phyloP scores from a whole-genome alignment of 1,140 invertebrate genomes.

The Danaus plexippus region DNA sequence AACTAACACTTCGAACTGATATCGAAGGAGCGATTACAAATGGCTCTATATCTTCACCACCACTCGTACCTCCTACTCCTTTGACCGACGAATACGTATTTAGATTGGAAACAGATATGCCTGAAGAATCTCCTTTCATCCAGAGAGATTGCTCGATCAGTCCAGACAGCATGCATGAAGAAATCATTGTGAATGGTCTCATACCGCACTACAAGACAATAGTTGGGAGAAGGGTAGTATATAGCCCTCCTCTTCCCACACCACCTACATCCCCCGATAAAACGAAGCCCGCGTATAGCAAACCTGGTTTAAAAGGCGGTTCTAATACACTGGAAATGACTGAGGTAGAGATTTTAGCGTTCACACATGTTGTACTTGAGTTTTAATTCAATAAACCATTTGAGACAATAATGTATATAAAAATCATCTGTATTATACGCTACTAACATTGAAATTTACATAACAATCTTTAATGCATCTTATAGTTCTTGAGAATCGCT shows the following conservation, averaged over 20 bases:
- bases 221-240: conserved; percentile 38
- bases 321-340: no score
- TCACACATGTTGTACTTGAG: no score
- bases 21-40: conserved; percentile 16
- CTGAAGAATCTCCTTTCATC: conserved; percentile 33
- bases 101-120: conserved; percentile 44
- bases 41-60: conserved; percentile 24
- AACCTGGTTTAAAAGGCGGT: conserved; percentile 31
- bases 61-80: conserved; percentile 41
- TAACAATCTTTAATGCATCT: no score
- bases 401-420: no score
- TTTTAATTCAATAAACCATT: no score
- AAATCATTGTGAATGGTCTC: conserved; percentile 59
- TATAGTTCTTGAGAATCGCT: no score
- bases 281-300: conserved; percentile 25
- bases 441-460: no score
- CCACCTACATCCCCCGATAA: conserved; percentile 32
- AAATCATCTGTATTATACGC: no score
- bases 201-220: conserved; percentile 47
- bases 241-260: conserved; percentile 44
- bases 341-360: no score
- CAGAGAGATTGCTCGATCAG: conserved; percentile 34
- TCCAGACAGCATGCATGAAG: conserved; percentile 37
- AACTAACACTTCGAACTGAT: background rate
- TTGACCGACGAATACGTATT: conserved; percentile 65